These are phyloP conservation scores for Ceratosolen solmsi DNA, from an alignment of 1,140 invertebrate species.

Conservation along the genomic window DNA sequence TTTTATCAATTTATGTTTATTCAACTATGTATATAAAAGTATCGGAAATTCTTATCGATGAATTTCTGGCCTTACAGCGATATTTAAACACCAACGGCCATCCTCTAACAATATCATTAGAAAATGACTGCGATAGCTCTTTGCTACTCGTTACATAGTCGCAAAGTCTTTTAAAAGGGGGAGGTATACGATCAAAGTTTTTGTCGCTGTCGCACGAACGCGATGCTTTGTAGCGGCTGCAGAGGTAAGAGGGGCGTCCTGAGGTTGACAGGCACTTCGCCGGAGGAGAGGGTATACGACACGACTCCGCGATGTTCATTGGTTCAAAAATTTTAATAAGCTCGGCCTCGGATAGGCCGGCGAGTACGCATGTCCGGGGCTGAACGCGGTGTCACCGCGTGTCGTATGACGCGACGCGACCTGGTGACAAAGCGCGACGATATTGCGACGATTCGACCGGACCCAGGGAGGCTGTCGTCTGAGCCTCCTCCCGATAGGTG, in stretches of 20 bases:
- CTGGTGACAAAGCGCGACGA: slow-evolving; percentile 55
- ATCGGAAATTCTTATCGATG: no score
- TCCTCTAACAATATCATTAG: no score
- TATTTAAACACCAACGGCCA: no score
- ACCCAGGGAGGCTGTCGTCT: slow-evolving; percentile 15
- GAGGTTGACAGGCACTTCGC: slow-evolving; percentile 17
- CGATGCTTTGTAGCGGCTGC: slow-evolving; percentile 33
- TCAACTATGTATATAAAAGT: no score
- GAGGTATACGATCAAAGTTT: no score
- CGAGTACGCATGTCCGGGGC: slow-evolving; percentile 71
- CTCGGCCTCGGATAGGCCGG: slow-evolving; percentile 67
- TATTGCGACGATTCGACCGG: slow-evolving; percentile 45
- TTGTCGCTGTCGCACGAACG: no score
- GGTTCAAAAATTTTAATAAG: slow-evolving; percentile 73
- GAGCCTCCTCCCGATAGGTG: slow-evolving; percentile 28
- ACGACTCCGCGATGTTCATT: slow-evolving; percentile 66
- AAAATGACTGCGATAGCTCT: no score
- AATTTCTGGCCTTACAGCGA: no score
- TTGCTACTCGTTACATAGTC: no score
- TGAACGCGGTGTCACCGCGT: slow-evolving; percentile 65
- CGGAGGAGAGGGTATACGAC: background rate
- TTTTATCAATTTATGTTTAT: no score
- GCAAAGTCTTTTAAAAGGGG: no score
- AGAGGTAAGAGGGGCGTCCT: slow-evolving; percentile 2
- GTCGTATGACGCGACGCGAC: slow-evolving; percentile 52